These are phyloP conservation scores for Ypsolopha sequella DNA, from an alignment of 2,888 invertebrate species.

Conservation along the genomic window DNA sequence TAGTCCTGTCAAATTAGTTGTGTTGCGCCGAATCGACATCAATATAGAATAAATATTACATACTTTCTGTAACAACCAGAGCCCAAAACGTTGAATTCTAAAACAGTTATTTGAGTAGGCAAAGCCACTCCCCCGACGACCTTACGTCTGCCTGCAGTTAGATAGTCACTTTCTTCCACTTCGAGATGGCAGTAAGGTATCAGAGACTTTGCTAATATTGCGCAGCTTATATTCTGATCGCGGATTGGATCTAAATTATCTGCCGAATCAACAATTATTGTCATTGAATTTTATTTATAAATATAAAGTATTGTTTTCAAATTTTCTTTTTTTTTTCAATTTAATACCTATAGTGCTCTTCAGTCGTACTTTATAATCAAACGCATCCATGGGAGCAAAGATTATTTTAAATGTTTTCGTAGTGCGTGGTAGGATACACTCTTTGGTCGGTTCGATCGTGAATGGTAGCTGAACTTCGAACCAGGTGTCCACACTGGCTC, in stretches of 20 bases:
- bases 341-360: constrained; percentile 52
- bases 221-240: constrained; percentile 64
- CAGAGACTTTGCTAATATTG: constrained; percentile 70
- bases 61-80: constrained; percentile 69
- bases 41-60: too few relatives aligned
- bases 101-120: constrained; percentile 59
- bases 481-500: constrained; percentile 55
- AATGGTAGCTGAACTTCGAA: constrained; percentile 63
- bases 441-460: constrained; percentile 52
- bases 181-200: constrained; percentile 80
- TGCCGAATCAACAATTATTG: constrained; percentile 12
- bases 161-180: constrained; percentile 74
- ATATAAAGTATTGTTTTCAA: too few relatives aligned
- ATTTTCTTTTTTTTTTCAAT: too few relatives aligned
- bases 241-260: constrained; percentile 61
- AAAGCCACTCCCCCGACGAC: constrained; percentile 45
- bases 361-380: constrained; percentile 53
- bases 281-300: background rate
- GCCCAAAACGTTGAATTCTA: constrained; percentile 77
- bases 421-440: constrained; percentile 51
- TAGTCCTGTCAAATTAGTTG: too few relatives aligned
- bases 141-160: constrained; percentile 58
- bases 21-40: too few relatives aligned
- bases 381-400: constrained; percentile 70
- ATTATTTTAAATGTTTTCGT: constrained; percentile 48